Base-by-base conservation (phyloP, 2,113 vertebrate species). In the Lasiurus borealis region DNA sequence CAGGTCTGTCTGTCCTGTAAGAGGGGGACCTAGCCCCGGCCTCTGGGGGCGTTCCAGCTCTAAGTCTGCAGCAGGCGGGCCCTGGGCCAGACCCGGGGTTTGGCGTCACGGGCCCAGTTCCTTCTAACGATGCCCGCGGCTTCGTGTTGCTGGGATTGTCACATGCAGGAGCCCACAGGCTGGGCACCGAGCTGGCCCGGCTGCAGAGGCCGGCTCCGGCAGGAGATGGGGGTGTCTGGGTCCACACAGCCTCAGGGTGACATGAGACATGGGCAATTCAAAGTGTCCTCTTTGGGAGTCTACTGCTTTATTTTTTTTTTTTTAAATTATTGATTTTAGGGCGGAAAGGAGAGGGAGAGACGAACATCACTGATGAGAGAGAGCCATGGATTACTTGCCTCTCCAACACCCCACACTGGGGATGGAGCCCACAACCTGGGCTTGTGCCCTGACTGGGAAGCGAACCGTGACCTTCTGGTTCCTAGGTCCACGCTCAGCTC, bases 41-140 rank as follows among this genome's bases (percentile, higher is more conserved):
- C 21, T 1, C 0, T 0, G 0, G 0, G 44, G 52, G 27, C 15
- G 3, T 29, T 15, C 25, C 0, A 0, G 29, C 29, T 31, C 46
- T 15, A 19, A 3, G 12, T 46, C 29, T 18, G n/a, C 64, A 5
- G 50, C 0, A 0, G 44, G 19, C 46, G 18, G n/a, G 5, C 23
- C 36, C 72, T 29, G 31, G 54, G n/a, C 48, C 48, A 3, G 48
- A 19, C 15, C 8, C 3, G 0, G 52, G 68, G 2, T 46, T 80
- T 44, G 1, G 2, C 25, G 16, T 54, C 71, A 13, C 48, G 75
- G 80, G 5, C 27, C 72, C 23, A 4, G 15, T 40, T 36, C 11
- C 14, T 68, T 85, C 57, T 46, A 6, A 29, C 14, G 9, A 8
- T 11, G 50, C n/a, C 54, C 7, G 15, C 15, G 40, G 15, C n/a